Base-by-base conservation (phyloP, 2,113 vertebrate genomes). In the Ailurus styani region DNA sequence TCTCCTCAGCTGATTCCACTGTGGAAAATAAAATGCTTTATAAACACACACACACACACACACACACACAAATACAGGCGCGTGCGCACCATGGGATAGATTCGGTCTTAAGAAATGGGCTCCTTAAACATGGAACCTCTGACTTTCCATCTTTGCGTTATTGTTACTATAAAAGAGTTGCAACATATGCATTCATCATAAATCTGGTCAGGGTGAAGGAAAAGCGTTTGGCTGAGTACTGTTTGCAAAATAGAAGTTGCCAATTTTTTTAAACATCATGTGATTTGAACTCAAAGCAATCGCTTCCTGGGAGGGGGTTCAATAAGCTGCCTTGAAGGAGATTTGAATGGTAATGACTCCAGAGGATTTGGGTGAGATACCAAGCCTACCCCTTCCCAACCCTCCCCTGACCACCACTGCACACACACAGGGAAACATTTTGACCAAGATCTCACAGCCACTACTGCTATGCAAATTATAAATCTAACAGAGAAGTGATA, bases 401-500 rank as follows among this genome's bases (percentile, higher is more conserved):
- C 18, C 95, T 94, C 95, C 98, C 98, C 79, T 98, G 97, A 98
- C 98, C 93, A 96, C 98, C 97, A 97, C 97, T 62, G 3, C 27
- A 29, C 2, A 52, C 15, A 72, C 45, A 75, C 29, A 37, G 14
- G 20, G 18, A 77, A 34, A 78, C 29, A 90, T 87, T 90, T 79
- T 98, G 98, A 99, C 98, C 98, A 72, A 97, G 95, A 96, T 99
- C 98, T 98, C 97, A 98, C 98, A 98, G 98, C 98, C 98, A 98
- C 95, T 98, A 98, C 98, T 96, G 98, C 97, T 98, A 98, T 98
- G 98, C 98, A 98, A 98, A 99, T 99, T 98, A 98, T 98, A 99
- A 99, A 98, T 98, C 99, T 99, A 98, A 97, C 95, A 98, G 99
- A 98, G 98, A 97, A 96, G 98, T 96, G 97, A 98, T 98, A 97